Base-by-base conservation (phyloP, 2,888 invertebrate species). In the Alentia gelatinosa region DNA sequence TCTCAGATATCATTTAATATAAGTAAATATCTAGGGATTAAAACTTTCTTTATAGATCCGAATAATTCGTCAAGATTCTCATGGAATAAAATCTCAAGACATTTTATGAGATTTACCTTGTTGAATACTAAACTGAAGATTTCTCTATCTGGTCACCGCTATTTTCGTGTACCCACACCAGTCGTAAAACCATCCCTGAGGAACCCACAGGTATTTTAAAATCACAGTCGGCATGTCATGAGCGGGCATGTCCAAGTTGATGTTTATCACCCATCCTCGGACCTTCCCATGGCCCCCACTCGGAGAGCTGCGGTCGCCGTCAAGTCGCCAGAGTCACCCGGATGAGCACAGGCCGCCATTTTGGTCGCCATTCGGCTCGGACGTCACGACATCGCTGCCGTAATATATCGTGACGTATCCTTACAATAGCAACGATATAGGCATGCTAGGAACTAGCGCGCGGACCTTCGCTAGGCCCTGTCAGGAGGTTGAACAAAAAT, bases 231-330 rank as follows among this genome's bases (percentile, higher is more conserved):
- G 12, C 79, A 39, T 79, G 79, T 35, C 35, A 39, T 39, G 79
- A 74, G 33, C 9, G 74, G 74, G 5, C 15, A 5, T 35, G 74
- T 26, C 30, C 74, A 4, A 33, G 74, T 74, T 33, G 79, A 79
- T 35, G 79, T 79, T 39, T 79, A 39, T 39, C 79, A 26, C 37
- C 79, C 4, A 15, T 35, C 37, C 0, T 56, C 26, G 79, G 37
- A 79, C 79, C 35, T 79, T 79, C 79, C 79, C 79, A 79, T 79
- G 79, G 79, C 39, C 79, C 79, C 79, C 39, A n/a, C 23, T 39
- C 39, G 1, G 5, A 56, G 56, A 30, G 68, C 68, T 30, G 68
- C 30, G 68, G 68, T 68, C 68, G 68, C 68, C 68, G 19, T 79
- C 35, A 79, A 23, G 79, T 26, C 1, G n/a, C n/a, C 39, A 35